These are phyloP conservation scores for Drosophila nasuta DNA, from an alignment of 1,140 invertebrate genomes.

Conservation along the genomic window DNA sequence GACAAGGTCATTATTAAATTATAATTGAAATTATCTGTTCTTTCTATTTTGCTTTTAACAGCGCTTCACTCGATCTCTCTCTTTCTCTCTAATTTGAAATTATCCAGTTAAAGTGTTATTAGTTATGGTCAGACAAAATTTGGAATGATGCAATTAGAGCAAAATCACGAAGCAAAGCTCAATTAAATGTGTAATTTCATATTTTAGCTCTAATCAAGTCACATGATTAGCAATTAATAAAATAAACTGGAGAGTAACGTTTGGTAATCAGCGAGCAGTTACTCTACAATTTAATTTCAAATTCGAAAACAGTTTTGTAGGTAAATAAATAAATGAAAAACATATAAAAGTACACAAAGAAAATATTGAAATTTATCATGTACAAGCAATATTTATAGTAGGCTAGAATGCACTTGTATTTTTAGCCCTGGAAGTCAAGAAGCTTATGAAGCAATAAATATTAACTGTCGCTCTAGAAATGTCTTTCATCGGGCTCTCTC, in stretches of 20 bases:
- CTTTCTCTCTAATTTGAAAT: neutral
- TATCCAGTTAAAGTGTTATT: slow-evolving; percentile 26
- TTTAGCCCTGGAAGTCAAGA: neutral
- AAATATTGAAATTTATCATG: neutral
- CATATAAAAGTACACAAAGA: neutral
- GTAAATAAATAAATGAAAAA: neutral
- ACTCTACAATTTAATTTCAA: neutral
- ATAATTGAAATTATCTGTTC: slow-evolving; percentile 26
- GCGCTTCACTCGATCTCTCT: neutral
- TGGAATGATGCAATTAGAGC: slow-evolving; percentile 18
- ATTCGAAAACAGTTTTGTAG: neutral
- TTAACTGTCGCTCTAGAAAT: slow-evolving; percentile 13
- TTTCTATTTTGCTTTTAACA: neutral
- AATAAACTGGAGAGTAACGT: neutral
- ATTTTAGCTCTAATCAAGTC: slow-evolving; percentile 17
- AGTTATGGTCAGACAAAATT: slow-evolving; percentile 24
- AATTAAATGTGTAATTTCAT: slow-evolving; percentile 28
- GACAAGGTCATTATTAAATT: slow-evolving; percentile 45
- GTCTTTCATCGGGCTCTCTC: slow-evolving; percentile 1
- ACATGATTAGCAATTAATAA: slow-evolving; percentile 15
- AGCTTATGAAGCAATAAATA: slow-evolving; percentile 13
- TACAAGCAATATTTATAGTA: neutral
- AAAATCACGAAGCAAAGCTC: neutral
- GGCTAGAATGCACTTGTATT: neutral
- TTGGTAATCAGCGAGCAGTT: neutral